Evolutionary conservation across 2,797 vertebrate genomes (phyloP).

Genomic region (Zonotrichia albicollis): DNA sequence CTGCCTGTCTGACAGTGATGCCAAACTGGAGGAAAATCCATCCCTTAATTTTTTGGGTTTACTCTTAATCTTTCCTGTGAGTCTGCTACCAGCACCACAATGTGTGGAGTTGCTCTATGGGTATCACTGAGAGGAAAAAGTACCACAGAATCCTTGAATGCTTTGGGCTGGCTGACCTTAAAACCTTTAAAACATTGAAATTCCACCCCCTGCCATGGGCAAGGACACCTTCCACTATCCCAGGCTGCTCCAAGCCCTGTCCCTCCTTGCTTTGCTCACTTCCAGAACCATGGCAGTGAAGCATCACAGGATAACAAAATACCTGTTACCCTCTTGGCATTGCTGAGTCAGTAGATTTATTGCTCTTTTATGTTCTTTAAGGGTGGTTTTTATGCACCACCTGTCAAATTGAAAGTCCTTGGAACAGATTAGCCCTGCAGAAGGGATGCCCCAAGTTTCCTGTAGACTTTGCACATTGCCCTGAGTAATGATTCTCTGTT

Average conservation of each 20-base stretch:
- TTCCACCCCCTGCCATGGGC: background rate
- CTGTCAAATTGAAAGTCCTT: conserved; percentile 11
- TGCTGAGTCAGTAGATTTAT: conserved; percentile 11
- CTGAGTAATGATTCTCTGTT: conserved; percentile 35
- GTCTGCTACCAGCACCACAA: background rate
- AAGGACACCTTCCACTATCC: background rate
- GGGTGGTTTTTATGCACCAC: background rate
- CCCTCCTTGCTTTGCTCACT: background rate
- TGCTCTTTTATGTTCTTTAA: background rate
- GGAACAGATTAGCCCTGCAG: conserved; percentile 26
- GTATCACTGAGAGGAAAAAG: background rate
- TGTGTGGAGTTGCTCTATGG: background rate
- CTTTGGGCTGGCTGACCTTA: background rate
- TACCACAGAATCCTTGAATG: background rate
- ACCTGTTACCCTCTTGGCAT: background rate
- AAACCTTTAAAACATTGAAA: background rate
- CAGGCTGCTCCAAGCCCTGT: background rate
- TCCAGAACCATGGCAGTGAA: background rate
- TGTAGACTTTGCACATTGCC: background rate
- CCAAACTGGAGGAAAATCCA: background rate
- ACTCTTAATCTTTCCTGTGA: background rate
- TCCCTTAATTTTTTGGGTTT: background rate
- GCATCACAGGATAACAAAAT: background rate
- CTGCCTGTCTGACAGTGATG: background rate
- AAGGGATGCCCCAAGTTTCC: conserved; percentile 28